A percentile compares a stretch with the other conserved stretches of the same genome.
Evolutionary conservation across 2,113 vertebrate species (phyloP).

Genomic region (Mesoclemmys tuberculata): DNA sequence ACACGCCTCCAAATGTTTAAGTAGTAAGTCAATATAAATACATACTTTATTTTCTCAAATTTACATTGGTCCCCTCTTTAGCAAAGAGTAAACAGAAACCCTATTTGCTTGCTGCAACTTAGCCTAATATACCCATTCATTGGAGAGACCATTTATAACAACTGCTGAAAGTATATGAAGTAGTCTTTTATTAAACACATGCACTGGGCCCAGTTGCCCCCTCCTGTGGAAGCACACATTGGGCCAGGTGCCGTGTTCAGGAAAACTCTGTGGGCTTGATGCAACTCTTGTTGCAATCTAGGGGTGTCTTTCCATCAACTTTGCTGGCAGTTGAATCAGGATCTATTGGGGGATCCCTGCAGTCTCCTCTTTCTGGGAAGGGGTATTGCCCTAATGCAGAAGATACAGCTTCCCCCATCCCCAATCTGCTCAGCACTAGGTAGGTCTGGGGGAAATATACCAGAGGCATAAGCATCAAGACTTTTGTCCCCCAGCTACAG

Average conservation of each 20-base stretch:
- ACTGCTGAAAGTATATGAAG: slow-evolving; percentile 23
- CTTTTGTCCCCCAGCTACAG: background rate
- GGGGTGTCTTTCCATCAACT: background rate
- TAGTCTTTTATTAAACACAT: background rate
- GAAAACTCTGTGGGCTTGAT: background rate
- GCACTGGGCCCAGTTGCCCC: background rate
- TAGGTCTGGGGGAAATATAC: background rate
- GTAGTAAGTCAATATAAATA: slow-evolving; percentile 61
- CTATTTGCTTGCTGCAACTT: slow-evolving; percentile 43
- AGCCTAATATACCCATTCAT: slow-evolving; percentile 32
- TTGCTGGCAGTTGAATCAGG: background rate
- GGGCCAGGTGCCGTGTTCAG: background rate
- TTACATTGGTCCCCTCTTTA: slow-evolving; percentile 35
- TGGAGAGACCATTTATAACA: slow-evolving; percentile 21
- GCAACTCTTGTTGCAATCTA: background rate
- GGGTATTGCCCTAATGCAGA: background rate
- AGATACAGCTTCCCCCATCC: background rate
- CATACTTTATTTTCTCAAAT: slow-evolving; percentile 38
- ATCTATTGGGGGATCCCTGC: background rate
- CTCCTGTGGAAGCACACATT: background rate
- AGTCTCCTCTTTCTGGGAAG: background rate
- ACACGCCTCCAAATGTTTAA: slow-evolving; percentile 69
- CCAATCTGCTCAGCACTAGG: background rate
- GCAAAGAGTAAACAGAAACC: slow-evolving; percentile 64
- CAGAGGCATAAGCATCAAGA: background rate